Base-by-base conservation (phyloP, 2,888 invertebrate genomes). In the Xanthorhoe spadicearia region DNA sequence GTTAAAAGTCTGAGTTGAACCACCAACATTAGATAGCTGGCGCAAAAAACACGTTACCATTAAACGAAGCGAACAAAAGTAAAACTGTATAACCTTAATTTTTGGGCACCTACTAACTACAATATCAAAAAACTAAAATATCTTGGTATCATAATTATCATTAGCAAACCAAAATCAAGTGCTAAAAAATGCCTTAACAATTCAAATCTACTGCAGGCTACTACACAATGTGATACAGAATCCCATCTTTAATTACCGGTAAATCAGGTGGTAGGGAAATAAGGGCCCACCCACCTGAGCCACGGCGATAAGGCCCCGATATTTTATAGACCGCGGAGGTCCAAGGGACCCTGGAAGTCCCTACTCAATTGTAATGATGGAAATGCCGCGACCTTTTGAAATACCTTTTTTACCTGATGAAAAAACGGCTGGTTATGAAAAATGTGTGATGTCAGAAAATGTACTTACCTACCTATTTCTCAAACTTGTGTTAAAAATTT, bases 241-340 rank as follows among this genome's bases (percentile, higher is more conserved):
- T 80, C 79, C 78, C 75, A 75, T 80, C 82, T 82, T 84, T 84
- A 84, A 85, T 84, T 85, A 84, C 78, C 77, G 71, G 77, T 77
- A 81, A 83, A 85, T 84, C 83, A 81, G 83, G 82, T 82, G 80
- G 77, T 70, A 69, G 74, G 59, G 71, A 77, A 78, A 79, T 80
- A 75, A 76, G 71, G 72, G 69, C 68, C 70, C 71, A 67, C 72
- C 74, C 78, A 77, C 77, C 80, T 78, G 78, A 63, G 74, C 71
- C 64, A 57, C 55, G 65, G 68, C 73, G 81, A 80, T 81, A 82
- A 76, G 74, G 67, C 75, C 61, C 54, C 73, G 66, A 74, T 77
- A 64, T 64, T 64, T 64, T 59, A 64, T 59, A 38, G 38, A 17
- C 52, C 49, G 49, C 17, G 15, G 58, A 61, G 54, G 50, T 63